Evolutionary conservation across 1,140 invertebrate genomes (phyloP), one percentile per base, ranked within the genome.

Genomic region (Agrilus planipennis): DNA sequence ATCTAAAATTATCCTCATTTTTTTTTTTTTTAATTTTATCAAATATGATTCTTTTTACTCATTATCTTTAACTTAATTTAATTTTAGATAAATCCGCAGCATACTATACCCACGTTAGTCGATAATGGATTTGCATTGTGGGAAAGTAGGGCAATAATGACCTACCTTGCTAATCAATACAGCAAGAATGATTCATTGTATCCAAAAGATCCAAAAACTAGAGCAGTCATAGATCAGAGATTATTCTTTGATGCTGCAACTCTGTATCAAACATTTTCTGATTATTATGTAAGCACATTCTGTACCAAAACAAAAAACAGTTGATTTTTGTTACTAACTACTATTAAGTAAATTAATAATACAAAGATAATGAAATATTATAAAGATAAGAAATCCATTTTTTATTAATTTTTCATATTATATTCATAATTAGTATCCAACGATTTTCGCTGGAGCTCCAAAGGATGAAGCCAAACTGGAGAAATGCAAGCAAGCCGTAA

Each of bases 171-270:
- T 0, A 74, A 79, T 45, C 69, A 81, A 49, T 89, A 87, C 52
- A 79, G 68, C 19, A 81, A 82, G 55, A 68, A 81, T 44, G 77
- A 74, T 55, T 62, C 66, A 2, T 62, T 87, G 5, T 87, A 86
- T 55, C 84, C 84, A 0, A 80, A 79, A 47, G 77, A 84, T 22
- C 67, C 77, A 0, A 75, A 79, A 45, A 69, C 75, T 37, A 63
- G 83, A 7, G 83, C 79, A 2, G 0, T 78, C 0, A 75, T 88
- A 2, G 76, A 87, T 53, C 75, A 81, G 47, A 69, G 77, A 40
- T 60, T 88, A 1, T 79, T 77, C 56, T 88, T 87, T 57, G 81
- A 87, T 51, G 62, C 75, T n/a, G 77, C 74, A 27, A 75, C 70
- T 2, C 59, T 88, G 2, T 83, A 81, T 55, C 61, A 69, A 38